Evolutionary conservation across 2,888 invertebrate species (phyloP).

Genomic region (Cremastinae sp.): DNA sequence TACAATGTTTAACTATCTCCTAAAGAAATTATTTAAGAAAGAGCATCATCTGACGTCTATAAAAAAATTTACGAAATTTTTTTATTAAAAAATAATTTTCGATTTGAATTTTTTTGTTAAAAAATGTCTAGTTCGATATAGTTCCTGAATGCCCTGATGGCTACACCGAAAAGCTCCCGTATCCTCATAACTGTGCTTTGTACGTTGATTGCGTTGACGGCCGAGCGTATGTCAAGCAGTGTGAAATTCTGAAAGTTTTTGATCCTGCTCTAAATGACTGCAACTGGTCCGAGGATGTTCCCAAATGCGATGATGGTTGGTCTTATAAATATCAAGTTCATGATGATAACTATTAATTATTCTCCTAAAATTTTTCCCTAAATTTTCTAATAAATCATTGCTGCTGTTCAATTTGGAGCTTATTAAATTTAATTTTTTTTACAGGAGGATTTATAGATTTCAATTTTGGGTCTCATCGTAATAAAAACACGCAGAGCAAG

Average conservation of each 20-base stretch:
- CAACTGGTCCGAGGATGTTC: background rate
- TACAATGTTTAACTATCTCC: too few species aligned
- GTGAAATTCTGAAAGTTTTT: background rate
- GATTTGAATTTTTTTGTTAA: background rate
- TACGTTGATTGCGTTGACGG: background rate
- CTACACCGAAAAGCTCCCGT: background rate
- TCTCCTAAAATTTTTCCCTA: too few species aligned
- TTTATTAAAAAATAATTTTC: background rate
- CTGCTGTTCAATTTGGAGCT: too few species aligned
- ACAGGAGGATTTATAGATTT: too few species aligned
- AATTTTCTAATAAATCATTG: too few species aligned
- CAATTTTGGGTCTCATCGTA: too few species aligned
- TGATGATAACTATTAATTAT: too few species aligned
- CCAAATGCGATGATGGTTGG: constrained; percentile 6
- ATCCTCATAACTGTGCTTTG: background rate
- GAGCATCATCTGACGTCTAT: too few species aligned
- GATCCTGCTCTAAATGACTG: background rate
- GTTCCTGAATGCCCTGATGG: background rate
- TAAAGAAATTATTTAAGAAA: too few species aligned
- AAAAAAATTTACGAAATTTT: background rate
- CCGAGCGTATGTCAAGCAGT: background rate
- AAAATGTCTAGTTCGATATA: background rate
- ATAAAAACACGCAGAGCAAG: too few species aligned
- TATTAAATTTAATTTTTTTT: too few species aligned
- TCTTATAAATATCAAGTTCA: too few species aligned